Evolutionary conservation across 2,888 invertebrate genomes (phyloP), one percentile per base, ranked within the genome.

Genomic region (Ceriagrion tenellum): DNA sequence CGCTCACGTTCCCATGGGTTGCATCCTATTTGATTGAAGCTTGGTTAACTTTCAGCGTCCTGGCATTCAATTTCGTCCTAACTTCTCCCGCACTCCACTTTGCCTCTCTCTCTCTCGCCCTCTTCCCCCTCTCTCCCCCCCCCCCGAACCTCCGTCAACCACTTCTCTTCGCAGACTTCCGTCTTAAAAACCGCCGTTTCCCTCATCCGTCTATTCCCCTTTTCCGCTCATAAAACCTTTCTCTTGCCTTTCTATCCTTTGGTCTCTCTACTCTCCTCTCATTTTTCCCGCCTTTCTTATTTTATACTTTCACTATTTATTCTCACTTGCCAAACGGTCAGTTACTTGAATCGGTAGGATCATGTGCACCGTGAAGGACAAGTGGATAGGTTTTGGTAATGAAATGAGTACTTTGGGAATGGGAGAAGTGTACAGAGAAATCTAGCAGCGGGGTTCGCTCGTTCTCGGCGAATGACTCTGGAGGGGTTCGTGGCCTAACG

Each of bases 1-100:
- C 55, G 30, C 89, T 20, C 26, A 35, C 93, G 74, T 74, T 93
- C 93, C 93, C 93, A 93, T 93, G 93, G 93, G 93, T n/a, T 93
- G 93, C 93, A 93, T 93, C 93, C 93, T 93, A 93, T 93, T 93
- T 93, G 93, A 93, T 93, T 69, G 93, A 93, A 93, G 93, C 93
- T 93, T 93, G 93, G 63, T 93, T 93, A 93, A 93, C 93, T 93
- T 93, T 93, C 93, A 93, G 69, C 69, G 93, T 93, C 74, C 93
- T 93, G 93, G 93, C 93, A 93, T 93, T 93, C 93, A 93, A 93
- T 93, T 93, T 93, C 74, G 69, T 93, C 69, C 69, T 69, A 69
- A 93, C 93, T 93, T 69, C 93, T 35, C n/a, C 69, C 20, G 63
- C 47, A 18, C 55, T 55, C 30, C 56, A n/a, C 30, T 30, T 55